phyloP scores from a whole-genome alignment of 1,140 invertebrate species.

The Calliphora vicina region DNA sequence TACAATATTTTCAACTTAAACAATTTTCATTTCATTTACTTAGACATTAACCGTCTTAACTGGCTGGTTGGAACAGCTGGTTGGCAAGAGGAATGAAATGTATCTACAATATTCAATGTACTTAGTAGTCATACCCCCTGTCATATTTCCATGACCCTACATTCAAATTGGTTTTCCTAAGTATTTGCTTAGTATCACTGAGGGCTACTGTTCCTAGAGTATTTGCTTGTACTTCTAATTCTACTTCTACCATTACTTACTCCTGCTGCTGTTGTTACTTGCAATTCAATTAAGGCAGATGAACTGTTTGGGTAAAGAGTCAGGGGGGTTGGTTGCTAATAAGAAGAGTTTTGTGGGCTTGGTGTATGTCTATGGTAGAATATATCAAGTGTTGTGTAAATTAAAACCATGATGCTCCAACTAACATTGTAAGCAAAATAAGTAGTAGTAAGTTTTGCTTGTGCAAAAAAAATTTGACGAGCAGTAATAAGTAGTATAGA shows the following conservation, averaged over 20 bases:
- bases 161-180: neutral
- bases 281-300: constrained; percentile 10
- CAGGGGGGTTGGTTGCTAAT: too few species aligned
- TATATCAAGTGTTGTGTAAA: neutral
- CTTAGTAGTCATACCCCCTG: neutral
- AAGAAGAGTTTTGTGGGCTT: neutral
- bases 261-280: neutral
- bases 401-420: neutral
- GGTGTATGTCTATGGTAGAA: neutral
- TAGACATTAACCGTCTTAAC: neutral
- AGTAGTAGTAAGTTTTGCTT: neutral
- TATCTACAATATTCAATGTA: neutral
- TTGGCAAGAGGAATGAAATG: neutral
- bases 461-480: neutral
- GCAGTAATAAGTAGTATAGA: neutral
- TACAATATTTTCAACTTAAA: neutral
- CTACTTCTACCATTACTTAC: neutral
- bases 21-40: neutral
- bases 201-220: neutral
- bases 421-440: neutral
- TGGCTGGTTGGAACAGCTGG: neutral
- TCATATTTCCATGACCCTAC: neutral
- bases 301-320: neutral
- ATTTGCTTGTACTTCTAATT: too few species aligned
- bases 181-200: neutral